Percentiles rank a stretch among this genome's conserved stretches.
Evolutionary conservation across 2,888 invertebrate genomes (phyloP).

Genomic region (Phania funesta): DNA sequence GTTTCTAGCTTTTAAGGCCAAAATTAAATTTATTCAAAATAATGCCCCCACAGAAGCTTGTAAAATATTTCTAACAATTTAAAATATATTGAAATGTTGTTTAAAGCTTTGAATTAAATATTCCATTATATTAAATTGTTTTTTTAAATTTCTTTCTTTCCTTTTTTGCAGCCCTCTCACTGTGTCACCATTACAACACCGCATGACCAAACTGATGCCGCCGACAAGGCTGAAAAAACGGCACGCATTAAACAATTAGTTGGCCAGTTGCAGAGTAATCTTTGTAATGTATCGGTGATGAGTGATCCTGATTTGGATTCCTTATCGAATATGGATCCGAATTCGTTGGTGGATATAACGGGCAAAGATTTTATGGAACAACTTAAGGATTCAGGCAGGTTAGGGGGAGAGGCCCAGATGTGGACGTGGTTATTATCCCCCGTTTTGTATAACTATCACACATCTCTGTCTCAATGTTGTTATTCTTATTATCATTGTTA

Average conservation of each 20-base stretch:
- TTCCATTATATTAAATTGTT: neutral
- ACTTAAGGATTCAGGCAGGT: slow-evolving; percentile 89
- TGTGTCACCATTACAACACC: slow-evolving; percentile 81
- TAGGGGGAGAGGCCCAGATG: slow-evolving; percentile 73
- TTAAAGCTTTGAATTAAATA: neutral
- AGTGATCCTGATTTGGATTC: slow-evolving; percentile 92
- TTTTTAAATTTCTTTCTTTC: slow-evolving; percentile 30
- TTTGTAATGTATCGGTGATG: slow-evolving; percentile 91
- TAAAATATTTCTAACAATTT: slow-evolving; percentile 21
- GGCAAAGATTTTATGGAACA: slow-evolving; percentile 85
- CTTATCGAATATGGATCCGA: slow-evolving; percentile 94
- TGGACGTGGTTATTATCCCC: slow-evolving; percentile 69
- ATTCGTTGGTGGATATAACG: slow-evolving; percentile 90
- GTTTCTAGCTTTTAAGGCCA: neutral
- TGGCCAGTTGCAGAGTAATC: slow-evolving; percentile 89
- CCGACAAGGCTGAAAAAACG: slow-evolving; percentile 77
- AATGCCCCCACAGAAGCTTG: neutral
- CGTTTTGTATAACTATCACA: slow-evolving; percentile 67
- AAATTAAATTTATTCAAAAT: neutral
- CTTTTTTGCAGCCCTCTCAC: slow-evolving; percentile 78
- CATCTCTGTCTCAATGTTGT: slow-evolving; percentile 74
- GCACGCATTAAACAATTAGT: slow-evolving; percentile 86
- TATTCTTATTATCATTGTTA: slow-evolving; percentile 32
- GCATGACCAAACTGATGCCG: slow-evolving; percentile 81
- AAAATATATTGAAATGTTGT: no score